Base-by-base conservation (phyloP, 92 coral and sea anemone genomes). In the Epizoanthus scotinus region DNA sequence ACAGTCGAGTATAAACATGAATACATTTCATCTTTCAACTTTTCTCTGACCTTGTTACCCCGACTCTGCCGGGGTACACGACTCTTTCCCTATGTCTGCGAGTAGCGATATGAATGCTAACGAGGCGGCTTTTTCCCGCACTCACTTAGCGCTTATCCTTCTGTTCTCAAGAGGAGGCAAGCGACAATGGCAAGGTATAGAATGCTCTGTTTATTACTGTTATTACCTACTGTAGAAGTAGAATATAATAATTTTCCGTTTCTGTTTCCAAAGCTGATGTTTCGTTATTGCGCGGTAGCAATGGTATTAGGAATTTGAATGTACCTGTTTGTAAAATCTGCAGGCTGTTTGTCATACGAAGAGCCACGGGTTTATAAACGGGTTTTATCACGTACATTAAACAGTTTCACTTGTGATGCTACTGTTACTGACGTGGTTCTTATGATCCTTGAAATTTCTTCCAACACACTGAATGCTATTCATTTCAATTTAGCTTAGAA, bases 91-190 rank as follows among this genome's bases (percentile, higher is more conserved):
- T 31, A 75, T 75, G 81, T 75, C 56, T 31, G 52, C 52, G 52
- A 47, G 52, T 47, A 13, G 10, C 1, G 14, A 47, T 47, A 22
- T 56, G 4, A 58, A 26, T 22, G 68, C 49, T 6, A 38, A 20
- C 58, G 81, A 75, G 18, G 38, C 28, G 20, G 81, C 67, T 54
- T 75, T 36, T 38, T 75, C 81, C 10, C 67, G 81, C 15, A 15
- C 57, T 0, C 81, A 75, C 20, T 28, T 75, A 27, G 81, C 81
- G 2, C 68, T 75, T 13, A 22, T 75, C n/a, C 55, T 75, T 25
- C 68, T 59, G 68, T 36, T 60, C 56, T 20, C 31, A 34, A 59
- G 44, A 59, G 81, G 68, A 36, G 63, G 53, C 40, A 75, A 59
- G 14, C 38, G 17, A 12, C 67, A 38, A 5, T 75, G 67, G 66